Base-by-base conservation (phyloP, 2,113 vertebrate species). In the Larimichthys crocea region DNA sequence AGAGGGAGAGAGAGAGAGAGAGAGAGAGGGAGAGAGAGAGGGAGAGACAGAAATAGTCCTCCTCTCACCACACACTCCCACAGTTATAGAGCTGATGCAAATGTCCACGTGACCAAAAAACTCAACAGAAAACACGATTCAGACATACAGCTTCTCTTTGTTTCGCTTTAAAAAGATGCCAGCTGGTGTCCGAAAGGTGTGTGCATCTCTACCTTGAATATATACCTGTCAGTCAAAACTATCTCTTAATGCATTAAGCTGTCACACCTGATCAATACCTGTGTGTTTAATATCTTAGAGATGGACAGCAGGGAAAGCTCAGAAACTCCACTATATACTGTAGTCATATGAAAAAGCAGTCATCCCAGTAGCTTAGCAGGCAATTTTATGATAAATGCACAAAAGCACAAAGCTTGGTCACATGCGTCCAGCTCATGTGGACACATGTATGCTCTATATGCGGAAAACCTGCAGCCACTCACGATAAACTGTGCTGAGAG, bases 81-180 rank as follows among this genome's bases (percentile, higher is more conserved):
- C 82, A 84, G 53, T 52, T 63, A 75, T n/a, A 65, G 62, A 83
- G 76, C 74, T 85, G 57, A 82, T 80, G 20, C 69, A 86, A 62
- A 86, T 82, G 7, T 74, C 65, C 61, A 84, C 29, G 4, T 62
- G 49, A 79, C 31, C 67, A 67, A 63, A 63, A 35, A 78, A 83
- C 35, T 57, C n/a, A 40, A 73, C 42, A 75, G 44, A 78, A 60
- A 52, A 67, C 14, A 68, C 29, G 60, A 70, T 48, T 61, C 55
- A 49, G n/a, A 61, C 29, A 7, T 5, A 15, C 29, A 62, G 11
- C 65, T 70, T 53, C 8, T 65, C 40, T 61, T 2, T 66, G 40
- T 35, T 31, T 29, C 26, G 14, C 15, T 11, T 40, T 40, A 40
- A 9, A 40, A 40, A 40, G 10, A 80, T 10, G 59, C 6, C 10